Percentiles rank a stretch among this genome's conserved stretches.
These are phyloP conservation scores for Rafetus swinhoei DNA, from an alignment of 2,113 vertebrate genomes.

Conservation along the genomic window DNA sequence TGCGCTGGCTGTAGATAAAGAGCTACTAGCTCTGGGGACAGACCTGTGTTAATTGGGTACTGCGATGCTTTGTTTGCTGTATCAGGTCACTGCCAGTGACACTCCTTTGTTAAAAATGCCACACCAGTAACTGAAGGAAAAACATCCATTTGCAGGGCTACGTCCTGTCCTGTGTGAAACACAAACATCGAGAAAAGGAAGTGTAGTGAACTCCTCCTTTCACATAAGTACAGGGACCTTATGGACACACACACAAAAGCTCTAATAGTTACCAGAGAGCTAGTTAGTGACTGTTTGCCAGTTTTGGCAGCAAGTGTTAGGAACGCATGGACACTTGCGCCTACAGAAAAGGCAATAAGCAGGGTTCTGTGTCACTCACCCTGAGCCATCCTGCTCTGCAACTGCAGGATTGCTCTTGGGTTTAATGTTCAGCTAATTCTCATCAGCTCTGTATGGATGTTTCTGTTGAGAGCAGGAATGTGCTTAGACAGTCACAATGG, in stretches of 20 bases:
- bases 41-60: background rate
- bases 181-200: background rate
- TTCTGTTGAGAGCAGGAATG: background rate
- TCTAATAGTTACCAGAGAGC: background rate
- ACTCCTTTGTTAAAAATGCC: background rate
- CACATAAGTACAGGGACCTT: background rate
- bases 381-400: background rate
- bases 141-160: background rate
- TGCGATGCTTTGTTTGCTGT: background rate
- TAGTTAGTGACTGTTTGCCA: background rate
- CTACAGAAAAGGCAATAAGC: background rate
- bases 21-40: background rate
- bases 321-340: background rate
- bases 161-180: background rate
- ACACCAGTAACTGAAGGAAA: background rate
- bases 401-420: background rate
- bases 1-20: background rate
- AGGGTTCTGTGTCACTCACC: background rate
- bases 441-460: background rate
- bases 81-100: background rate
- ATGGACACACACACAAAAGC: background rate
- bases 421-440: background rate
- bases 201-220: background rate
- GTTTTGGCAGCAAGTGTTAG: background rate
- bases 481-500: background rate